Percentiles rank a stretch among this genome's conserved stretches.
phyloP scores from a whole-genome alignment of 2,113 vertebrate species.

The Amblyornis subalaris region DNA sequence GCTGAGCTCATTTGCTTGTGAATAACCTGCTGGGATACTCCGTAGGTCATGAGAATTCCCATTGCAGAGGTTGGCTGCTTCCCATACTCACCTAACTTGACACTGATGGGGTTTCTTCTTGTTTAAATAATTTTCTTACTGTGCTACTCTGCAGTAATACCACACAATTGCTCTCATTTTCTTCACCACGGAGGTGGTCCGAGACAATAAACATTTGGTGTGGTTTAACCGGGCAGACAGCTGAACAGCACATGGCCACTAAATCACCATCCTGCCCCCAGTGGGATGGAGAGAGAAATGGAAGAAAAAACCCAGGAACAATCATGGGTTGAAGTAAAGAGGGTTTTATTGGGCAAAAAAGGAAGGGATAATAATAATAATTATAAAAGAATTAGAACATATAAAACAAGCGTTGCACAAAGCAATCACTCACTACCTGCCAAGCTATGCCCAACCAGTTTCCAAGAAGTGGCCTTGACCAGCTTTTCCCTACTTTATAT shows the following conservation, averaged over 20 bases:
- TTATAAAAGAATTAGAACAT: not conserved
- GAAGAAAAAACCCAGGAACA: not conserved
- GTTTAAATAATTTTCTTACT: not conserved
- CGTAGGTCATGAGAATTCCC: fast-evolving
- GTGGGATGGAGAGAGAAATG: not conserved
- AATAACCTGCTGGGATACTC: not conserved
- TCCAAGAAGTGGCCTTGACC: not conserved
- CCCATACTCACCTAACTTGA: not conserved
- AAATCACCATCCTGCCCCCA: not conserved
- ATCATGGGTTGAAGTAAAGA: not conserved
- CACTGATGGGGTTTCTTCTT: not conserved
- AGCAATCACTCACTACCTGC: not conserved
- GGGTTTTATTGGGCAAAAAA: not conserved
- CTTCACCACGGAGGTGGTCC: not conserved
- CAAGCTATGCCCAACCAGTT: not conserved
- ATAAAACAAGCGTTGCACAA: not conserved
- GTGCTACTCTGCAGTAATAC: not conserved
- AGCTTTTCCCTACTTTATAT: not conserved
- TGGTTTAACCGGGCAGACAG: not conserved
- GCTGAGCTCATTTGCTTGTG: not conserved
- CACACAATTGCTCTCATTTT: not conserved
- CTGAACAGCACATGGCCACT: not conserved
- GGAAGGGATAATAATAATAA: not conserved
- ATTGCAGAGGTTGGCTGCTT: not conserved
- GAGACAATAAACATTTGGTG: not conserved